Evolutionary conservation across 2,113 vertebrate genomes (phyloP), one percentile per base, ranked within the genome.

Genomic region (Cacatua alba): DNA sequence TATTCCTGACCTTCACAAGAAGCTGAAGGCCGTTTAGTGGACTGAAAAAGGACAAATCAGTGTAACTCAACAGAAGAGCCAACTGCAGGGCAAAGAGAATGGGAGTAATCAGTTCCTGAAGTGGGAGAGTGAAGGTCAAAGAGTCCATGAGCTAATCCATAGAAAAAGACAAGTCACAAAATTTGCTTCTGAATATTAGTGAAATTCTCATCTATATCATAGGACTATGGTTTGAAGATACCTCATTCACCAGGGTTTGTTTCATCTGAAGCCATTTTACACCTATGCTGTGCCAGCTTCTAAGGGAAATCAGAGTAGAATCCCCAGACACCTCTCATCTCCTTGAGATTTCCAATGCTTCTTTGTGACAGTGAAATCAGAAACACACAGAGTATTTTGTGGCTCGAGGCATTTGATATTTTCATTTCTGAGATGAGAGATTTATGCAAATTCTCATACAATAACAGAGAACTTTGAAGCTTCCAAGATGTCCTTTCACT

Each of bases 1-100:
- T 80, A 79, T 48, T 88, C 87, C 69, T 85, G 85, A 97, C 95
- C 86, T 97, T 96, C 93, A 82, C 28, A 86, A 82, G 83, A 33
- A 90, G 62, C 78, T 76, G 81, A 89, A 97, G 91, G 84, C 33
- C 43, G 10, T 94, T 90, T 43, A 67, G 80, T 19, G 44, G 28
- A 44, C 29, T 70, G 39, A 53, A 65, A 62, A 82, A 86, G 64
- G 60, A 92, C 33, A 93, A 74, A 91, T 0, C 17, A 4, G 18
- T 52, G 26, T 15, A 88, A 74, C 18, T 78, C 55, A 63, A 52
- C 17, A 49, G 49, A 88, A 77, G 17, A 83, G 9, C 13, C 59
- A 83, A 43, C 26, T 26, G 18, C 84, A 62, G 16, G 4, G 3
- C 5, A 37, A 83, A 60, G 33, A 81, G 31, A 80, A 51, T 46